These are phyloP conservation scores for Chymomyza amoena DNA, from an alignment of 2,888 invertebrate genomes.

Conservation along the genomic window DNA sequence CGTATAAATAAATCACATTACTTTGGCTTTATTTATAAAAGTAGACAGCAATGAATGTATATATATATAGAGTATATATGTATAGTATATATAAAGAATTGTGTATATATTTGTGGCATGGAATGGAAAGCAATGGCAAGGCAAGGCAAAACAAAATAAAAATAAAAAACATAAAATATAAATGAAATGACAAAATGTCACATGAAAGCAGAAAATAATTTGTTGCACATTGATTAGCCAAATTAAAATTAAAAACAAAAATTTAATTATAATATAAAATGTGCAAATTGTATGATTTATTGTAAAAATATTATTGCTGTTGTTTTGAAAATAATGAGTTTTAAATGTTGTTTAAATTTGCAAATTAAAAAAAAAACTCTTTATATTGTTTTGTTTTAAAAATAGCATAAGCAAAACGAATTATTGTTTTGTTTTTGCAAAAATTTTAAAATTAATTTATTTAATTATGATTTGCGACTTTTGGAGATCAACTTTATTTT, in stretches of 20 bases:
- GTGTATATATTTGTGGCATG: background rate
- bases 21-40: conserved; percentile 64
- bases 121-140: background rate
- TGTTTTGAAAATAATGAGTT: background rate
- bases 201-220: background rate
- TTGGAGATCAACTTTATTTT: too few relatives aligned
- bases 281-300: background rate
- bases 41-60: conserved; percentile 3
- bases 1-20: conserved; percentile 49
- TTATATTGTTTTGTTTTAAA: background rate
- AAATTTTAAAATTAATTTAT: too few relatives aligned
- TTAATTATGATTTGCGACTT: too few relatives aligned
- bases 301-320: background rate
- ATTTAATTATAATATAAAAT: background rate
- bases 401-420: too few relatives aligned
- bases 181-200: background rate
- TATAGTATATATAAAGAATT: background rate
- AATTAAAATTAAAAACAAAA: background rate
- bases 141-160: background rate
- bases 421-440: too few relatives aligned
- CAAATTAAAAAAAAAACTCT: background rate
- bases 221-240: background rate
- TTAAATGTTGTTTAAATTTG: too few relatives aligned
- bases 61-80: background rate
- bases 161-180: background rate